Percentiles rank a stretch among this genome's conserved stretches.
Evolutionary conservation across 2,113 vertebrate genomes (phyloP).

Genomic region (Climacteris rufus): DNA sequence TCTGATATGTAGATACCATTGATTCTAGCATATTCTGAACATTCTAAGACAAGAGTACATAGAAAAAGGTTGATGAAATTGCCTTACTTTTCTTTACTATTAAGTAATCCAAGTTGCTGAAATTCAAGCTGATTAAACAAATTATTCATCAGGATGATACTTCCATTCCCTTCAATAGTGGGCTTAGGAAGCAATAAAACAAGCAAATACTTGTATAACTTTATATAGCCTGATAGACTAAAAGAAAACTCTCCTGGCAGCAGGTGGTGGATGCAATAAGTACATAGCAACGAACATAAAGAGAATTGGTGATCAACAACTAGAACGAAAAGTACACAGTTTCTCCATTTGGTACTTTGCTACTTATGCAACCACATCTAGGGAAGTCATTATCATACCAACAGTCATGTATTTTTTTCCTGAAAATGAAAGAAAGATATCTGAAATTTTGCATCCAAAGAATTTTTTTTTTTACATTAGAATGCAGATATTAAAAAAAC

Average conservation of each 20-base stretch:
- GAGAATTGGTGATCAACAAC: constrained; percentile 17
- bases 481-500: neutral
- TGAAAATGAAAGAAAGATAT: neutral
- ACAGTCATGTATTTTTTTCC: neutral
- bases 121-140: neutral
- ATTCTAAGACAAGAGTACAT: neutral
- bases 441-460: neutral
- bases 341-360: neutral
- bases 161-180: neutral
- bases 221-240: neutral
- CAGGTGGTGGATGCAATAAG: neutral
- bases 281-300: constrained; percentile 27
- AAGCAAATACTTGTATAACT: neutral
- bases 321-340: constrained; percentile 1
- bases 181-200: neutral
- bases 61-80: neutral
- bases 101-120: neutral
- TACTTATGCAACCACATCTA: neutral
- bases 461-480: neutral
- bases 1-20: neutral
- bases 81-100: neutral
- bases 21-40: neutral
- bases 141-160: neutral
- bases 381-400: neutral
- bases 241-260: constrained; percentile 3